These are phyloP conservation scores for Lithodes maja DNA, from an alignment of 2,888 invertebrate genomes.

Conservation along the genomic window DNA sequence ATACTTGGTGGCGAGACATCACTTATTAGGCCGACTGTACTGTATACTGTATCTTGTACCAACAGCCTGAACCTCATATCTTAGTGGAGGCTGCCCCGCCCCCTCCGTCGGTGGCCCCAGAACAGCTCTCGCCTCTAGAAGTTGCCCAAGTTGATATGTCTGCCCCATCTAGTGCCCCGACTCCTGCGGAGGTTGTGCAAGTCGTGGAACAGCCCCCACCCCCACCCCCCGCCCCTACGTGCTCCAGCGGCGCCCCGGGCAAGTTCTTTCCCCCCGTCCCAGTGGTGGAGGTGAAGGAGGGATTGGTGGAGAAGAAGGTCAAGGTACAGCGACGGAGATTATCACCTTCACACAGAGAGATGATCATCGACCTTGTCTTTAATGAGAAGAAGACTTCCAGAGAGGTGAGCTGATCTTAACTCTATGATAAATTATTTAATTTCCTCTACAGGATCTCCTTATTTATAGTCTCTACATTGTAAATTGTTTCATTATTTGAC, in stretches of 20 bases:
- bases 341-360: constrained; percentile 66
- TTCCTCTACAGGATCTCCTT: no score
- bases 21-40: background rate
- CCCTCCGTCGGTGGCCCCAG: constrained; percentile 54
- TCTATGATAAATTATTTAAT: background rate
- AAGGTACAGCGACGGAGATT: constrained; percentile 64
- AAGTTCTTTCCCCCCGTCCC: constrained; percentile 53
- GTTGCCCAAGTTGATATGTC: constrained; percentile 23
- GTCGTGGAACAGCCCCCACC: constrained; percentile 13
- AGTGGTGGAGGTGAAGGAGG: constrained; percentile 34
- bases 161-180: constrained; percentile 37
- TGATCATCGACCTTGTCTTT: constrained; percentile 70
- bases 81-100: constrained; percentile 47
- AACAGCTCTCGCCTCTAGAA: constrained; percentile 44
- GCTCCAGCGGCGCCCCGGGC: constrained; percentile 62
- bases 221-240: constrained; percentile 27
- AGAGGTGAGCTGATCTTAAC: constrained; percentile 47
- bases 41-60: constrained; percentile 32
- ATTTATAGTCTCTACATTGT: no score
- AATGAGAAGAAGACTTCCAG: constrained; percentile 70
- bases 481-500: background rate
- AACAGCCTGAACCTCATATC: constrained; percentile 71
- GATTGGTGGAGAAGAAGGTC: constrained; percentile 43
- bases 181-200: constrained; percentile 44
- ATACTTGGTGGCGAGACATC: background rate